A percentile compares a stretch with the other conserved stretches of the same genome.
phyloP scores from a whole-genome alignment of 92 coral and sea anemone genomes.

The Hydrozoanthus gracilis region DNA sequence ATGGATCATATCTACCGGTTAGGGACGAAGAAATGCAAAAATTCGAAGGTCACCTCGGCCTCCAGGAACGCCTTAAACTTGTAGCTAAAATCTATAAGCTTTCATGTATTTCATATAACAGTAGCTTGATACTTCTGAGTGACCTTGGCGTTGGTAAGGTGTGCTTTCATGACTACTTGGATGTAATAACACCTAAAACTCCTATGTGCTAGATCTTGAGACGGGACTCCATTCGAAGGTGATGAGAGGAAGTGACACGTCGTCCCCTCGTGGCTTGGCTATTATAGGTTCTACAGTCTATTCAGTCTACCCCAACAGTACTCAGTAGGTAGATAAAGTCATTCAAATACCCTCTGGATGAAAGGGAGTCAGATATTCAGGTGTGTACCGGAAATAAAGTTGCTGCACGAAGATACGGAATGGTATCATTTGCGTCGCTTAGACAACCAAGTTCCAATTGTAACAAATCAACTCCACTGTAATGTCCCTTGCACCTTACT shows the following conservation, averaged over 20 bases:
- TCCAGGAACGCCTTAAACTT: no score
- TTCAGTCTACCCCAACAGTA: constrained; percentile 17
- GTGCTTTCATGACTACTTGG: constrained; percentile 22
- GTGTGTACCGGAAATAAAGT: background rate
- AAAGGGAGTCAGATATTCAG: background rate
- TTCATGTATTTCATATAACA: constrained; percentile 51
- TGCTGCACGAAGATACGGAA: background rate
- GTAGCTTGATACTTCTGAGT: constrained; percentile 29
- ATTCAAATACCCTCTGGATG: background rate
- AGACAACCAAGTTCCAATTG: constrained; percentile 3
- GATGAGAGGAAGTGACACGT: constrained; percentile 5
- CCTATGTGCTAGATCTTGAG: constrained; percentile 42
- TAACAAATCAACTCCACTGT: background rate
- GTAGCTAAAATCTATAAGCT: constrained; percentile 37
- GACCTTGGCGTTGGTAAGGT: constrained; percentile 23
- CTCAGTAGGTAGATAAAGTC: constrained; percentile 4
- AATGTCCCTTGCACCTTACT: constrained; percentile 5
- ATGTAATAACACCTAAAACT: background rate
- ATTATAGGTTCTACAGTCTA: constrained; percentile 43
- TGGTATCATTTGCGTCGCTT: background rate
- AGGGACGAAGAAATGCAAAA: no score
- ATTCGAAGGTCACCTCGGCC: no score
- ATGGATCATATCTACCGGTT: no score
- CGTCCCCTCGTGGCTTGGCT: constrained; percentile 49
- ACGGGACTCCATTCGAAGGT: constrained; percentile 35